Evolutionary conservation across 2,888 invertebrate genomes (phyloP).

Genomic region (Plagodis pulveraria): DNA sequence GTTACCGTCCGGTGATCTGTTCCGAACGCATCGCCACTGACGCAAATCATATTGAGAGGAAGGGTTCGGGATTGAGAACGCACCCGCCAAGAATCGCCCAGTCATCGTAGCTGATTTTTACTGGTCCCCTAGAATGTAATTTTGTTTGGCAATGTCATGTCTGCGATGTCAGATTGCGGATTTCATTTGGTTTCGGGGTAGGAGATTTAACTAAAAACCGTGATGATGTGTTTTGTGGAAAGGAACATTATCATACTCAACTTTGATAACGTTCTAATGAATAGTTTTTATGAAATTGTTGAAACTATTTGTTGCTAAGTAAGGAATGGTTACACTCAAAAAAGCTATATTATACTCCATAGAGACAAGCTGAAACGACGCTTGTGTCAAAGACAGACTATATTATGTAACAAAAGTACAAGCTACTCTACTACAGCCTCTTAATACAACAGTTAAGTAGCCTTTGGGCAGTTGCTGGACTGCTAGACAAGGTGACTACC

Average conservation of each 20-base stretch:
- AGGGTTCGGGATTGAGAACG: conserved; percentile 78
- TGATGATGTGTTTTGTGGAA: conserved; percentile 17
- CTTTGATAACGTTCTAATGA: too few relatives aligned
- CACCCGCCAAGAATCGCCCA: conserved; percentile 60
- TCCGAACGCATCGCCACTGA: conserved; percentile 81
- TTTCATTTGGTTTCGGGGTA: conserved; percentile 36
- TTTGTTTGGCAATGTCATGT: conserved; percentile 43
- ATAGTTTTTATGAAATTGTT: too few relatives aligned
- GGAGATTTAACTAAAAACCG: conserved; percentile 22
- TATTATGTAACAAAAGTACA: too few relatives aligned
- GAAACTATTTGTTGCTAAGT: too few relatives aligned
- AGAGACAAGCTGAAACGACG: too few relatives aligned
- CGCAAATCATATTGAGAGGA: conserved; percentile 84
- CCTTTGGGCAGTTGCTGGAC: too few relatives aligned
- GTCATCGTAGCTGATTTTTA: conserved; percentile 79
- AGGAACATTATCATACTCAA: not conserved
- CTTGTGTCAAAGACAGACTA: too few relatives aligned
- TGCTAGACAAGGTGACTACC: too few relatives aligned
- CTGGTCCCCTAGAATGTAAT: conserved; percentile 42
- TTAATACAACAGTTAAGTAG: too few relatives aligned
- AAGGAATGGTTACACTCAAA: too few relatives aligned
- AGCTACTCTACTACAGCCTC: too few relatives aligned
- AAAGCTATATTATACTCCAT: too few relatives aligned
- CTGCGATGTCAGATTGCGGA: conserved; percentile 39
- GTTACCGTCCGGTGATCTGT: conserved; percentile 83